Base-by-base conservation (phyloP, 2,113 vertebrate species). In the Dromas ardeola region DNA sequence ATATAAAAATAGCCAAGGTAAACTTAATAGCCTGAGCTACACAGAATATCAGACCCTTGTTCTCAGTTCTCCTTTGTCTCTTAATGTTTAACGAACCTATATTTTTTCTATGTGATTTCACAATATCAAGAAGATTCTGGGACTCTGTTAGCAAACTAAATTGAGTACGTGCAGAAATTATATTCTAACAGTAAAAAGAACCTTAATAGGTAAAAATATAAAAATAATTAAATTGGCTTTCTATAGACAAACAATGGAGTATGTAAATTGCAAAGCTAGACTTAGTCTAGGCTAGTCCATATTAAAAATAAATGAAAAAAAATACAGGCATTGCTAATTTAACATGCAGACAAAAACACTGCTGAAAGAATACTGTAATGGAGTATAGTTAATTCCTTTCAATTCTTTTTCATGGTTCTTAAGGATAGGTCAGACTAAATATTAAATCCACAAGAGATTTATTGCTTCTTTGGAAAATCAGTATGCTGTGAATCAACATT, bases 391-490 rank as follows among this genome's bases (percentile, higher is more conserved):
- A 95, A 95, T 94, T 89, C 62, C 36, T 53, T 92, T 95, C 81
- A 69, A 34, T 89, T 93, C 13, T 86, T 94, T 90, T 95, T 81
- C 82, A 90, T 84, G 59, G 76, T 90, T 83, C 65, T 93, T 92
- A 86, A 86, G 80, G 49, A 76, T 91, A 88, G 86, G 56, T 95
- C 73, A 96, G 58, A 94, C 93, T 78, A 91, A 91, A 89, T 89
- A 96, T 87, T 95, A 93, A 96, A 97, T 77, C 77, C 84, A 72
- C 63, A 63, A 65, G 72, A 96, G 73, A 85, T 94, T 94, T 93
- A 91, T 92, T 95, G 82, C 79, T 96, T 96, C 76, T 84, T 93
- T 92, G 82, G 76, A 93, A 96, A 95, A 94, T 94, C 94, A 95
- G 50, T 95, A 81, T 90, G 56, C 58, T 5, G 1, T 94, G 83